phyloP scores from a whole-genome alignment of 1,140 invertebrate species.

The Chlorops oryzae region DNA sequence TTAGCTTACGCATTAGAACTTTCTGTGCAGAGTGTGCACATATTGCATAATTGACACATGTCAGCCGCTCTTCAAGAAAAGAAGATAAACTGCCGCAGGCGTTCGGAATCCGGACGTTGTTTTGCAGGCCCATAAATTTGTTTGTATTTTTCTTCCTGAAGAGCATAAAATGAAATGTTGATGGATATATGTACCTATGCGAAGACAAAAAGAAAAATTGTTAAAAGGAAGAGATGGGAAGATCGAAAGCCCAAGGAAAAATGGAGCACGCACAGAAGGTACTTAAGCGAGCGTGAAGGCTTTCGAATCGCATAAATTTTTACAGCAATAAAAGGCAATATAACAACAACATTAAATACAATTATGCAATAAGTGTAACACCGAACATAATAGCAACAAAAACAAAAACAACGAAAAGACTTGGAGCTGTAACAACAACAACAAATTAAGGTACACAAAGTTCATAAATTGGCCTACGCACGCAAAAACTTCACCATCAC shows the following conservation, averaged over 20 bases:
- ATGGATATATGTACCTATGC: neutral
- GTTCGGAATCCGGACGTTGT: no score
- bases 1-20: neutral
- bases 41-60: neutral
- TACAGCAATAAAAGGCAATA: constrained; percentile 15
- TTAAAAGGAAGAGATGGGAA: neutral
- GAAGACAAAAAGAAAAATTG: constrained; percentile 7
- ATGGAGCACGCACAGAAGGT: no score
- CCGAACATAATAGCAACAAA: no score
- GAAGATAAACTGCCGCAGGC: neutral
- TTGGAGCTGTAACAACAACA: constrained; percentile 25
- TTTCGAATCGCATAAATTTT: no score
- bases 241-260: constrained; percentile 24
- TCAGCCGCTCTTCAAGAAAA: no score
- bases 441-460: constrained; percentile 47
- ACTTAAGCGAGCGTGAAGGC: no score
- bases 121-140: no score
- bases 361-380: no score
- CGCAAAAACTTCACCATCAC: constrained; percentile 46
- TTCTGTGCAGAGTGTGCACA: neutral
- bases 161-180: no score
- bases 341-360: constrained; percentile 4
- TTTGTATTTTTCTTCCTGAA: no score
- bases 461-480: constrained; percentile 45
- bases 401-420: no score